These are phyloP conservation scores for Athalia circularis DNA, from an alignment of 2,888 invertebrate genomes.

Conservation along the genomic window DNA sequence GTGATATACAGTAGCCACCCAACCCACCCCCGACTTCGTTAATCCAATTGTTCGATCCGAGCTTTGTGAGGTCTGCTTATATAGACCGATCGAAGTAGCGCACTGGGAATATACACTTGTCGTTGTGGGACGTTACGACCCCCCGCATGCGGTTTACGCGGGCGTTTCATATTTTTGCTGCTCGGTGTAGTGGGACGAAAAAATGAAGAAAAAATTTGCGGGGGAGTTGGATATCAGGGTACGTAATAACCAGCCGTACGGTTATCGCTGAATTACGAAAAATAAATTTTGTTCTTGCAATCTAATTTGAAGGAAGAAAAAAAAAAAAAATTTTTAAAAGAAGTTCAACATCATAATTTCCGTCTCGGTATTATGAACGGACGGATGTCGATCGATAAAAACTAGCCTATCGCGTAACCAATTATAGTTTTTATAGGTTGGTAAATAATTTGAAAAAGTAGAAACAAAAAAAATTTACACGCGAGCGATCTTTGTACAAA, in stretches of 20 bases:
- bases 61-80: conserved; percentile 51
- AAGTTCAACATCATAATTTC: too few relatives aligned
- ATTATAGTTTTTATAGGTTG: too few relatives aligned
- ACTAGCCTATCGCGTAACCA: too few relatives aligned
- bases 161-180: conserved; percentile 12
- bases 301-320: too few relatives aligned
- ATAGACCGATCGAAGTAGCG: conserved; percentile 52
- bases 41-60: conserved; percentile 65
- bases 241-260: neutral
- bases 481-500: neutral
- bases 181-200: neutral
- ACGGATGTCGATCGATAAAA: too few relatives aligned
- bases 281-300: neutral
- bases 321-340: too few relatives aligned
- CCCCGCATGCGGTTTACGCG: conserved; percentile 22
- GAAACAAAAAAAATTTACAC: too few relatives aligned
- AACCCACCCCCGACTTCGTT: conserved; percentile 61
- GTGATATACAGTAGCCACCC: neutral
- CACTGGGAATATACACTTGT: conserved; percentile 65
- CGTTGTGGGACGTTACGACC: conserved; percentile 51
- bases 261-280: neutral
- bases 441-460: too few relatives aligned
- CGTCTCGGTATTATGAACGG: too few relatives aligned
- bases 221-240: neutral
- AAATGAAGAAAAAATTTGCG: neutral